Conservation (phyloP, 1,140 invertebrate species). For the Aphaenogaster rudis region DNA sequence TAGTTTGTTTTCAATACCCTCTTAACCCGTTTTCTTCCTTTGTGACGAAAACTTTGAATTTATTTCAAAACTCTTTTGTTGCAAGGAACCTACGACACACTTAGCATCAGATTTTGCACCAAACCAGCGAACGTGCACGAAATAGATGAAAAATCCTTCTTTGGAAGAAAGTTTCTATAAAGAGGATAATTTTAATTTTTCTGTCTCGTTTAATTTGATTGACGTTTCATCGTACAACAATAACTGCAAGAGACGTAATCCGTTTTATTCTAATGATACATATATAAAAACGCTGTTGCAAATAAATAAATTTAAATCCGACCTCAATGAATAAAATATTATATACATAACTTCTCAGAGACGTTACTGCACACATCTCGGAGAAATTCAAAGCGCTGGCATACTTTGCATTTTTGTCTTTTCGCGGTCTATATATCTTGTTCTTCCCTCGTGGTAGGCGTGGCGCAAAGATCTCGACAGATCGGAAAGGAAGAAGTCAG, state of each 20-base stretch:
- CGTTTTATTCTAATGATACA: not conserved
- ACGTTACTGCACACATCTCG: not conserved
- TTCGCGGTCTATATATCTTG: constrained; percentile 24
- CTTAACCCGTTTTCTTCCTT: constrained; percentile 29
- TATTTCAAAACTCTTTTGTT: not conserved
- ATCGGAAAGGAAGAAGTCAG: constrained; percentile 66
- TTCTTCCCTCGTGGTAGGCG: constrained; percentile 49
- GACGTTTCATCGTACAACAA: not conserved
- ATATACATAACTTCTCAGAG: not conserved
- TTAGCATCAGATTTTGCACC: not conserved
- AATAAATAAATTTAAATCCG: not conserved
- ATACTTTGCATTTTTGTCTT: constrained; percentile 17
- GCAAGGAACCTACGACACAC: not conserved
- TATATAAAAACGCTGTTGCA: not conserved
- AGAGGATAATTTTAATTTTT: not conserved
- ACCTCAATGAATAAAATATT: not conserved
- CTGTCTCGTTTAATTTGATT: not conserved
- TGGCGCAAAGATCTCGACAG: constrained; percentile 79
- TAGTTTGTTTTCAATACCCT: constrained; percentile 69
- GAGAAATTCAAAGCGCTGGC: not conserved
- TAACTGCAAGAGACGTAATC: not conserved
- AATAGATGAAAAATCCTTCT: not conserved
- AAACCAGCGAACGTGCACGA: not conserved
- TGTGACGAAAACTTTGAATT: not conserved
- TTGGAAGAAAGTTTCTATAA: too few species aligned